Conservation (phyloP, 1,140 invertebrate genomes). For the Bombus difficillimus region DNA sequence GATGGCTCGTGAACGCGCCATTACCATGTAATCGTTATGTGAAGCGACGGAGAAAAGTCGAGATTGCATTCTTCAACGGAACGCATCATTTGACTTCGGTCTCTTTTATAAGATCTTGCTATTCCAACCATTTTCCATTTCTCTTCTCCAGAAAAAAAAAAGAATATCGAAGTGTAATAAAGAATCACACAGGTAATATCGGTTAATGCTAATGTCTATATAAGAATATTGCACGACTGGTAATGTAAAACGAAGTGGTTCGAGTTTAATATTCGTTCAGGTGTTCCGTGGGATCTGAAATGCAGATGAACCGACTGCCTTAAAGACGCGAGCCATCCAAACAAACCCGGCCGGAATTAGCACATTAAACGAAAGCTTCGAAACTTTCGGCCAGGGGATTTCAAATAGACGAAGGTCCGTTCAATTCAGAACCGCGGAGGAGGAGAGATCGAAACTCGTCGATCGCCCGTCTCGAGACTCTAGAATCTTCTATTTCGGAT, state of each 20-base stretch:
- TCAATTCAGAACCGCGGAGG: background rate
- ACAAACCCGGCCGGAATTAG: conserved; percentile 28
- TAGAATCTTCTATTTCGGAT: background rate
- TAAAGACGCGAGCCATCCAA: conserved; percentile 1
- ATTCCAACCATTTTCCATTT: background rate
- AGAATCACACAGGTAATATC: background rate
- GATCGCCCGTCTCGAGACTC: background rate
- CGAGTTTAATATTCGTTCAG: conserved; percentile 31
- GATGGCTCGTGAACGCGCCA: background rate
- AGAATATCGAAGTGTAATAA: background rate
- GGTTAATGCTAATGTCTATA: background rate
- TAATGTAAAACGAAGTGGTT: background rate
- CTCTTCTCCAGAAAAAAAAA: background rate
- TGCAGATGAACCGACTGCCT: conserved; percentile 16
- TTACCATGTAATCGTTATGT: background rate
- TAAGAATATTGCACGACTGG: background rate
- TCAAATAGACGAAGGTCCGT: background rate
- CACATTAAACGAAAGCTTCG: conserved; percentile 38
- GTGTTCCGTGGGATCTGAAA: conserved; percentile 9
- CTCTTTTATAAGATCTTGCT: background rate
- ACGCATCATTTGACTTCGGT: background rate
- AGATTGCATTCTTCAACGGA: background rate
- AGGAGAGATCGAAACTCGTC: background rate
- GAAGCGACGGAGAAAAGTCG: background rate
- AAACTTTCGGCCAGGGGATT: conserved; percentile 26